These are phyloP conservation scores for Gadopsis marmoratus DNA, from an alignment of 2,797 vertebrate genomes.

Conservation along the genomic window DNA sequence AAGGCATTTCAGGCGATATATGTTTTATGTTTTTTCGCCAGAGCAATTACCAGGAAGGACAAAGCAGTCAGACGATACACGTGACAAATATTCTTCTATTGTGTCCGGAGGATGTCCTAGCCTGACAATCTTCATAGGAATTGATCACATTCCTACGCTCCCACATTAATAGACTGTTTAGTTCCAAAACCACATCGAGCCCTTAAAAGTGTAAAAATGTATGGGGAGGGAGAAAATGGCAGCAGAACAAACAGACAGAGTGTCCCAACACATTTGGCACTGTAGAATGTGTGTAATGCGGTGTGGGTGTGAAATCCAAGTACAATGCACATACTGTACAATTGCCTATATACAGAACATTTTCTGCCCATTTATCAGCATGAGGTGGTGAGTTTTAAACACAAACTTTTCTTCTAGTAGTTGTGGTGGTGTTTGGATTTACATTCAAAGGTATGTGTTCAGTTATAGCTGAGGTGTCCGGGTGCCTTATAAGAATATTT, in stretches of 20 bases:
- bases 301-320: slow-evolving; percentile 27
- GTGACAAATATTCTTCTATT: slow-evolving; percentile 33
- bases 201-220: slow-evolving; percentile 41
- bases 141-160: slow-evolving; percentile 53
- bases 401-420: background rate
- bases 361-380: slow-evolving; percentile 1
- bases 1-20: slow-evolving; percentile 48
- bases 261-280: slow-evolving; percentile 32
- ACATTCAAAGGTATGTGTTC: background rate
- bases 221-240: slow-evolving; percentile 32
- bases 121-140: slow-evolving; percentile 38
- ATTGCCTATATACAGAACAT: background rate
- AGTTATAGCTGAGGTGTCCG: background rate
- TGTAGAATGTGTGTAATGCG: slow-evolving; percentile 46
- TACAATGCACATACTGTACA: background rate
- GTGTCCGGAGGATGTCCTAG: slow-evolving; percentile 37
- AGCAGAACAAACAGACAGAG: slow-evolving; percentile 41
- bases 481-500: background rate
- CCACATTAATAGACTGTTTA: slow-evolving; percentile 58
- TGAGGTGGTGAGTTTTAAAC: background rate
- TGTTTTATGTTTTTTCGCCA: slow-evolving; percentile 31
- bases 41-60: slow-evolving; percentile 44
- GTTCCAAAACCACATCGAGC: slow-evolving; percentile 56
- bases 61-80: slow-evolving; percentile 59
- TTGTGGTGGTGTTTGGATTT: background rate